Base-by-base conservation (phyloP, 2,797 vertebrate genomes). In the Melanotaenia boesemani region DNA sequence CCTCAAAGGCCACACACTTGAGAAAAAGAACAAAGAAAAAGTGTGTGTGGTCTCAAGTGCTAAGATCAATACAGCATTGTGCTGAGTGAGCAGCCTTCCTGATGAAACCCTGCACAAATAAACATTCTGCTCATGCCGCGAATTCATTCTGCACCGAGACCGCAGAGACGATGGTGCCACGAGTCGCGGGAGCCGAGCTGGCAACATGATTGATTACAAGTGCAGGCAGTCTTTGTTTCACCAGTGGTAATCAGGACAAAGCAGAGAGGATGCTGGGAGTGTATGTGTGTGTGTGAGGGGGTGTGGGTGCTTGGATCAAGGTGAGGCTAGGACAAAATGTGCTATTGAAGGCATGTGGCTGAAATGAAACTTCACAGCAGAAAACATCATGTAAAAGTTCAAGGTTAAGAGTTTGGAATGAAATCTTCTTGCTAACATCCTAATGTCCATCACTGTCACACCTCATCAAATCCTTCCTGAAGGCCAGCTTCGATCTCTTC, bases 201-300 rank as follows among this genome's bases (percentile, higher is more conserved):
- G 88, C 91, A 90, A 68, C 67, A 22, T 93, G 91, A 93, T 92
- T 91, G 91, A 93, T 93, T 86, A 92, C 86, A 63, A 86, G 89
- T 41, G 78, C 75, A 41, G 70, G 63, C 72, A 26, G 70, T 76
- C 90, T 90, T 91, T 91, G 91, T 91, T 89, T 81, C 88, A 28
- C 76, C 68, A 61, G 30, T 36, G 60, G 79, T 87, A 83, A 84
- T 81, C 65, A 64, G 81, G 83, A 88, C 86, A 85, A 83, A 85
- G 84, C 72, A n/a, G 64, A 61, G 61, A 8, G 67, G 75, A 81
- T 55, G 76, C 67, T 59, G 72, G 50, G 76, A 67, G 59, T 44
- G 62, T 63, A 67, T 63, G 70, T 30, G 18, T 48, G 46, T 48
- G 20, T 48, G 46, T 46, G 68, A n/a, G 66, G 41, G 24, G 46